phyloP scores from a whole-genome alignment of 2,888 invertebrate genomes.

The Scaptomyza caliginosa region DNA sequence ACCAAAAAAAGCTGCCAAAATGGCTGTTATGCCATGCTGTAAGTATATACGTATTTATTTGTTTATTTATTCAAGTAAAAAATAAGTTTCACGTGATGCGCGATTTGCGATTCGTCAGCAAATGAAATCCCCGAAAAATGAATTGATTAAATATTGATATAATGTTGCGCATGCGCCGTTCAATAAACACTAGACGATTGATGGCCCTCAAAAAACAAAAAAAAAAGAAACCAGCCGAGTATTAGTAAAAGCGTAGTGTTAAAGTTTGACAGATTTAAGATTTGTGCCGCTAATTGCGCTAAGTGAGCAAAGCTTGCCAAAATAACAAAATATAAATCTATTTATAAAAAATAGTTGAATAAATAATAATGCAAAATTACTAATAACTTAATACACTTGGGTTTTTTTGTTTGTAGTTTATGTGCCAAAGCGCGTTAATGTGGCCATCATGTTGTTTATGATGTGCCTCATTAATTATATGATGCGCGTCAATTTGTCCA shows the following conservation, averaged over 20 bases:
- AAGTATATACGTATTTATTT: slow-evolving; percentile 43
- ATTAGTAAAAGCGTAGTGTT: neutral
- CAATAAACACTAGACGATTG: slow-evolving; percentile 36
- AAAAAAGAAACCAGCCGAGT: too few species aligned
- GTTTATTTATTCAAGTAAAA: neutral
- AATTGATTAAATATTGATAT: slow-evolving; percentile 47
- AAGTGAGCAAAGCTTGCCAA: slow-evolving; percentile 9
- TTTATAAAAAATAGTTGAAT: slow-evolving; percentile 7
- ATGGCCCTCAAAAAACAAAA: neutral
- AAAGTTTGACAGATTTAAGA: slow-evolving; percentile 27
- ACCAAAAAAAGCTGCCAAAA: slow-evolving; percentile 45
- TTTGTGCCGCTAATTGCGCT: slow-evolving; percentile 42
- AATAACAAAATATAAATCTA: neutral
- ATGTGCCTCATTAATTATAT: slow-evolving; percentile 90
- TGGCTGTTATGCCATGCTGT: slow-evolving; percentile 70
- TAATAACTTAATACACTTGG: slow-evolving; percentile 9
- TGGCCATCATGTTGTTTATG: slow-evolving; percentile 89
- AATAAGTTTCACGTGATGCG: slow-evolving; percentile 51
- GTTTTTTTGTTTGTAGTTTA: slow-evolving; percentile 80
- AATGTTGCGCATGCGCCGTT: slow-evolving; percentile 49
- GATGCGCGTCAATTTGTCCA: slow-evolving; percentile 90
- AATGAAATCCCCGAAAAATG: slow-evolving; percentile 34
- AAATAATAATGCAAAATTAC: neutral
- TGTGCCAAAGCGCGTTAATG: slow-evolving; percentile 85
- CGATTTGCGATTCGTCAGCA: neutral